phyloP scores from a whole-genome alignment of 2,113 vertebrate species.

The Galeopterus variegatus region DNA sequence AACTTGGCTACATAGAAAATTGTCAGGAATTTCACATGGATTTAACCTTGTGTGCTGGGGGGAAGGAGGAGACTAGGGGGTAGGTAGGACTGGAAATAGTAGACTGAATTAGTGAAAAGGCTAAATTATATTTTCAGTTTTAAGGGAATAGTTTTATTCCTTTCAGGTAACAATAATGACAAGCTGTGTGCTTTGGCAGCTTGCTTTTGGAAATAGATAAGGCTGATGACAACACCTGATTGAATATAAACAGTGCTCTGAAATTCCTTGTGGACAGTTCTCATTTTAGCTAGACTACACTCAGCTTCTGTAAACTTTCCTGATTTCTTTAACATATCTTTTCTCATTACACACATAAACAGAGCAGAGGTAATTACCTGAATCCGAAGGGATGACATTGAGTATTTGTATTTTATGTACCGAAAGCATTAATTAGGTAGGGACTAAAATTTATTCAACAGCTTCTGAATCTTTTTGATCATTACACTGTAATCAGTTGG shows the following conservation, averaged over 20 bases:
- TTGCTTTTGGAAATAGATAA: neutral
- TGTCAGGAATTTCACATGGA: neutral
- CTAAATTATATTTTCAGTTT: constrained; percentile 20
- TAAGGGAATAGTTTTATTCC: constrained; percentile 40
- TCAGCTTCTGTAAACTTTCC: neutral
- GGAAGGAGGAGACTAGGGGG: neutral
- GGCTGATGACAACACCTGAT: constrained; percentile 1
- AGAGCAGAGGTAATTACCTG: constrained; percentile 41
- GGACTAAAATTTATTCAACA: neutral
- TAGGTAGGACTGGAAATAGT: neutral
- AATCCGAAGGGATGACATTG: neutral
- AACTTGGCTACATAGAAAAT: neutral
- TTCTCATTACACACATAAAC: neutral
- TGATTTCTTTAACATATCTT: neutral
- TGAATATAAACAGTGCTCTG: neutral
- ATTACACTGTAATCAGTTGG: constrained; percentile 31
- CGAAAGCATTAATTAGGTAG: constrained; percentile 35
- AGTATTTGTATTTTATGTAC: neutral
- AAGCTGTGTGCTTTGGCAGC: neutral
- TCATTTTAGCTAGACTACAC: constrained; percentile 38
- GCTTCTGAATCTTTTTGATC: constrained; percentile 6
- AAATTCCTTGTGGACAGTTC: constrained; percentile 36
- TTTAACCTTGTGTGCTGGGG: neutral
- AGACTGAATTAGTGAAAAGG: neutral
- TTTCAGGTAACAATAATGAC: constrained; percentile 58